These are phyloP conservation scores for Lepus townsendii DNA, from an alignment of 2,797 vertebrate genomes.

Conservation along the genomic window DNA sequence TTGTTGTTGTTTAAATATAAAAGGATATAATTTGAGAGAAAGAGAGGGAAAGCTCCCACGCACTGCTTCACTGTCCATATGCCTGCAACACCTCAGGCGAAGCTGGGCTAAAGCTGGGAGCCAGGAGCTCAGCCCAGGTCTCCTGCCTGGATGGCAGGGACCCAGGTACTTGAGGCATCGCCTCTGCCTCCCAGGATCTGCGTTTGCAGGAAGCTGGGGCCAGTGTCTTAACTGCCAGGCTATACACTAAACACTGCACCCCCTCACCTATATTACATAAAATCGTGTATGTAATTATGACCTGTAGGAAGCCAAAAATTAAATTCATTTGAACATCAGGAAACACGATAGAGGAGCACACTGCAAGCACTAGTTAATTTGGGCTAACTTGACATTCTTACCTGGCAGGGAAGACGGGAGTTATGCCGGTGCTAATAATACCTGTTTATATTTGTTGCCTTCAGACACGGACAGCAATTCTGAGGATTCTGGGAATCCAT, in stretches of 20 bases:
- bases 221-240: no score
- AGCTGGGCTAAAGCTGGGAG: no score
- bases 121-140: no score
- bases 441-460: constrained; percentile 66
- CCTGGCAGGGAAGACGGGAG: constrained; percentile 20
- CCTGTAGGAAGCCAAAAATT: background rate
- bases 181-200: no score
- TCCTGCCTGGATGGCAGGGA: no score
- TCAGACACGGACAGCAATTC: constrained; percentile 96
- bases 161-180: no score
- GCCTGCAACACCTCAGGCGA: no score
- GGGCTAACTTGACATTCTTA: background rate
- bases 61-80: no score
- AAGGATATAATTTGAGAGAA: no score
- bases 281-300: background rate
- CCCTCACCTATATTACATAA: background rate
- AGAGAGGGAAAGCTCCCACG: no score
- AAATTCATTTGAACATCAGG: background rate
- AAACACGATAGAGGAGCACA: background rate
- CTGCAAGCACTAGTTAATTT: background rate
- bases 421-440: constrained; percentile 52
- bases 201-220: no score
- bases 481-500: constrained; percentile 92
- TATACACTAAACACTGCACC: no score
- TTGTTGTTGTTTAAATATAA: background rate